Evolutionary conservation across 2,888 invertebrate genomes (phyloP), one percentile per base, ranked within the genome.

Genomic region (Caenorhabditis afra): DNA sequence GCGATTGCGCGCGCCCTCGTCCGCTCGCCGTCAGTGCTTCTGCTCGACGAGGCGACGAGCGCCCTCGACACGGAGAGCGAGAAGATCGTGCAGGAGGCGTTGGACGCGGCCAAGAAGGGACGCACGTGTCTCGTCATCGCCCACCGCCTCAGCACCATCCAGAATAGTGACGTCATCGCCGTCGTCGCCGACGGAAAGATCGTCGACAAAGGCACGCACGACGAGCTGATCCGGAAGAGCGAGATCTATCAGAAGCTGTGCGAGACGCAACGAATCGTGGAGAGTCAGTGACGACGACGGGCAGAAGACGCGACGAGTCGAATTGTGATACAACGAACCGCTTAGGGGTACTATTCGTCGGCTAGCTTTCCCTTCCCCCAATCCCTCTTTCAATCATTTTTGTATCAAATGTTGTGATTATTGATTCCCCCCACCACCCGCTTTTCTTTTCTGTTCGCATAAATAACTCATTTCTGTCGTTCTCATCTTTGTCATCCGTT

Each of bases 41-140:
- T 86, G 1, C 73, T 86, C 1, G 86, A 86, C 58, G 86, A 86
- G 66, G 86, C 86, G 1, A 86, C 86, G 4, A 79, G 78, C 41
- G 86, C 86, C n/a, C 53, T 86, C 62, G 86, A 86, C 47, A 85
- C 86, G 0, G 83, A 84, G 59, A 77, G 77, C 70, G 86, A 86
- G 68, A 84, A 85, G 83, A 71, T 84, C 35, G 95, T 96, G 0
- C 95, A 96, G 92, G 94, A 94, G 86, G 95, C 95, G 0, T 90
- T 96, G 73, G 95, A 96, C 91, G 93, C 93, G 83, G 96, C 95
- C 0, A 93, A 94, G 87, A 93, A 93, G 86, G 91, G 91, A 7
- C 66, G 89, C 12, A 89, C 89, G 4, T 88, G 87, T 53, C 75
- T 89, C 4, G 87, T 89, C 12, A 89, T 89, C 58, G 89, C 89